These are phyloP conservation scores for Formicarius rufipectus DNA, from an alignment of 2,113 vertebrate genomes.

Conservation along the genomic window DNA sequence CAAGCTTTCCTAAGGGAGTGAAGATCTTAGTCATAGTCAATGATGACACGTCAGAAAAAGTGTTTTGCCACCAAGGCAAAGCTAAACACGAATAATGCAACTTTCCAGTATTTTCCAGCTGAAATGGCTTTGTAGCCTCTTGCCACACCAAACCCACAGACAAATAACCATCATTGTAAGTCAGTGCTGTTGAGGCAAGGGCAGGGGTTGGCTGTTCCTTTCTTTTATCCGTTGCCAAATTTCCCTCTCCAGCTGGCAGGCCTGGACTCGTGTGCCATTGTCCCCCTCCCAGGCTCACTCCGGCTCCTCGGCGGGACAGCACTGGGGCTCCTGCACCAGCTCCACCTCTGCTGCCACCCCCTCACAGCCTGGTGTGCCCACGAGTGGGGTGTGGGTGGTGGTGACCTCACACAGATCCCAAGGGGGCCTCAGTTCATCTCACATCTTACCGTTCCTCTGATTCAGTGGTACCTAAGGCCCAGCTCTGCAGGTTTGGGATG, in stretches of 20 bases:
- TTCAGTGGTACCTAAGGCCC: background rate
- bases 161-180: fast-evolving
- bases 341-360: background rate
- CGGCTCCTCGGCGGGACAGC: background rate
- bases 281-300: background rate
- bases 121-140: background rate
- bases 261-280: background rate
- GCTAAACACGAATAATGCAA: background rate
- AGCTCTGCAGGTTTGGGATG: background rate
- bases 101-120: background rate
- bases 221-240: background rate
- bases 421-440: background rate
- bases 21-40: background rate
- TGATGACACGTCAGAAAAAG: background rate
- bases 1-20: background rate
- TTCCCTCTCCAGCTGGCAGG: background rate
- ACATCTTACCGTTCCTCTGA: background rate
- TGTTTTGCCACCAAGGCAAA: background rate
- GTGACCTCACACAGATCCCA: background rate
- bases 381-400: background rate
- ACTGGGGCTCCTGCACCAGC: background rate
- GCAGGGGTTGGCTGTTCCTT: background rate
- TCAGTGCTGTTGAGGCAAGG: background rate
- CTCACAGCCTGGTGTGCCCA: background rate
- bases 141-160: background rate